Percentiles rank a stretch among this genome's conserved stretches.
These are phyloP conservation scores for Stramonita haemastoma DNA, from an alignment of 2,888 invertebrate genomes.

Conservation along the genomic window DNA sequence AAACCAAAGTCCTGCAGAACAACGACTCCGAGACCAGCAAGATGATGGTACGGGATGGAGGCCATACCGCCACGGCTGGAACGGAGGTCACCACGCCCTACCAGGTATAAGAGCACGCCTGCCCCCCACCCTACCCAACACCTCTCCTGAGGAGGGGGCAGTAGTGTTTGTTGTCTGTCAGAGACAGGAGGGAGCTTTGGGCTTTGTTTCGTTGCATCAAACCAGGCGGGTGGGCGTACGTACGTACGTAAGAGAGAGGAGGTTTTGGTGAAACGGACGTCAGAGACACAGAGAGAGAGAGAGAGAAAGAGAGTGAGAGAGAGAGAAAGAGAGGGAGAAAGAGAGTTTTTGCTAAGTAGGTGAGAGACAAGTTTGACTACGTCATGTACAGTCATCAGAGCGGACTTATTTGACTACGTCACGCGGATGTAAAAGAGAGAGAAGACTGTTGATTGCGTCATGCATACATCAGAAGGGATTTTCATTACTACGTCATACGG, in stretches of 20 bases:
- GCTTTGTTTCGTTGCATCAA: too few species aligned
- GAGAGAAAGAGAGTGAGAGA: too few species aligned
- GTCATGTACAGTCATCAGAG: too few species aligned
- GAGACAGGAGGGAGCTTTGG: not conserved
- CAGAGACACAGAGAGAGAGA: not conserved
- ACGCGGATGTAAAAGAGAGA: too few species aligned
- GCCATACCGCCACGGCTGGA: conserved; percentile 41
- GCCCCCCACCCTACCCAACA: not conserved
- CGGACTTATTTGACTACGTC: too few species aligned
- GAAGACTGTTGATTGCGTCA: too few species aligned
- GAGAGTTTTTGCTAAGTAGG: too few species aligned
- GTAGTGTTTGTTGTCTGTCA: not conserved
- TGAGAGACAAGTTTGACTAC: too few species aligned
- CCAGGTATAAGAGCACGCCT: conserved; percentile 42
- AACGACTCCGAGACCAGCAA: conserved; percentile 47
- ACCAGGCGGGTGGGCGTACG: not conserved
- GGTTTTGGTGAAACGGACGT: not conserved
- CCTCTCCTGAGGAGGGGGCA: not conserved
- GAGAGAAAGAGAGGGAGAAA: too few species aligned
- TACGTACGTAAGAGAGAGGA: not conserved
- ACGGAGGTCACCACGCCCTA: conserved; percentile 46
- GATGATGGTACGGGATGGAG: conserved; percentile 51
- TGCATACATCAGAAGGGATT: too few species aligned
- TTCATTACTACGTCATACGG: too few species aligned
- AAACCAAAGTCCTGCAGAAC: conserved; percentile 44